These are phyloP conservation scores for Neogale vison DNA, from an alignment of 2,113 vertebrate species.

Conservation along the genomic window DNA sequence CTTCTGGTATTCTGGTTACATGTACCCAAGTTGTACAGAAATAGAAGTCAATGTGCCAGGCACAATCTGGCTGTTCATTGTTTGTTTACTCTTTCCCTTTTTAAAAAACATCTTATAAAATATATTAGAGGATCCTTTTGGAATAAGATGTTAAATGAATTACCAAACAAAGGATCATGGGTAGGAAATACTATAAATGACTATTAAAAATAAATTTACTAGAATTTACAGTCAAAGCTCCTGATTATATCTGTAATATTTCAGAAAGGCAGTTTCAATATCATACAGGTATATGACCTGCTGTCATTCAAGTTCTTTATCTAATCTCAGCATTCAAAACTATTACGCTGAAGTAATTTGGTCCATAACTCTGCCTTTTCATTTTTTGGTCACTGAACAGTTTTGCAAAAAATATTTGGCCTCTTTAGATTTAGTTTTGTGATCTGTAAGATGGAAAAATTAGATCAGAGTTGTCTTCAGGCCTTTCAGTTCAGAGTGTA, in stretches of 20 bases:
- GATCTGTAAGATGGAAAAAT: slow-evolving; percentile 34
- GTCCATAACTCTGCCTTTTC: neutral
- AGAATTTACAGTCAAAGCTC: slow-evolving; percentile 1
- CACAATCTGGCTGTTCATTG: neutral
- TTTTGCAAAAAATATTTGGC: neutral
- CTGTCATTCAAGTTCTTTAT: neutral
- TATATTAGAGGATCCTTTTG: slow-evolving; percentile 32
- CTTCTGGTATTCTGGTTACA: neutral
- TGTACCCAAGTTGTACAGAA: neutral
- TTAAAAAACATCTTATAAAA: neutral
- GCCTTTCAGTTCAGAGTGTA: neutral
- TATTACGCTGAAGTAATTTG: neutral
- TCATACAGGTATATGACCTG: neutral
- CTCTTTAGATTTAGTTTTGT: slow-evolving; percentile 12
- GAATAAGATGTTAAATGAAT: slow-evolving; percentile 51
- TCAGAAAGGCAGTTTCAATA: neutral
- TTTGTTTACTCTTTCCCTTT: neutral
- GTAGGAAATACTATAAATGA: neutral
- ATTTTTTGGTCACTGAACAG: neutral
- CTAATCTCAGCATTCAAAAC: slow-evolving; percentile 27
- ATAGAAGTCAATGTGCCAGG: neutral
- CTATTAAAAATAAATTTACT: slow-evolving; percentile 22
- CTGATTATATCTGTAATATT: neutral
- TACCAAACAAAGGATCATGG: neutral
- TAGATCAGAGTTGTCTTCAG: neutral